Percentiles rank a stretch among this genome's conserved stretches.
Evolutionary conservation across 2,888 invertebrate genomes (phyloP).

Genomic region (Eupsilia transversa): DNA sequence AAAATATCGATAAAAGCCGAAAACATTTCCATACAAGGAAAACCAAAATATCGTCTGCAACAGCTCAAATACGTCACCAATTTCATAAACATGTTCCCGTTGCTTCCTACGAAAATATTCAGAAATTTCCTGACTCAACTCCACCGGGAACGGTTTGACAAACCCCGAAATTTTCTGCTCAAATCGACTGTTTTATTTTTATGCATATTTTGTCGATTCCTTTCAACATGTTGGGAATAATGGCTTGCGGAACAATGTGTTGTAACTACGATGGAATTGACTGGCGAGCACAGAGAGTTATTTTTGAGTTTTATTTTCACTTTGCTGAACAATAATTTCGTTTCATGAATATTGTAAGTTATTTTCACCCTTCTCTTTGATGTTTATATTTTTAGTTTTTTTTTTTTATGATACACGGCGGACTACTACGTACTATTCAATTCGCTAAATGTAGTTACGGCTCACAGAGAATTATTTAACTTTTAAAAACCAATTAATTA

Average conservation of each 20-base stretch:
- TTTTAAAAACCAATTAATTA: too few species aligned
- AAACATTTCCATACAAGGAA: slow-evolving; percentile 24
- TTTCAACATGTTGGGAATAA: slow-evolving; percentile 20
- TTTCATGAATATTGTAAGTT: neutral
- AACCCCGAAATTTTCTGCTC: slow-evolving; percentile 38
- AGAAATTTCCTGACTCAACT: slow-evolving; percentile 41
- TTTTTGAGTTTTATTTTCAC: neutral
- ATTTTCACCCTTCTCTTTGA: neutral
- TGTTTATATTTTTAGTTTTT: neutral
- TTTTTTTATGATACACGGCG: neutral
- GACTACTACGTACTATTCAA: neutral
- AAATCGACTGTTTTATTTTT: slow-evolving; percentile 52
- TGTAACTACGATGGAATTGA: slow-evolving; percentile 1
- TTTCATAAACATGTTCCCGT: slow-evolving; percentile 58
- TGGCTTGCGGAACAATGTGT: slow-evolving; percentile 5
- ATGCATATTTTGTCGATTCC: slow-evolving; percentile 44
- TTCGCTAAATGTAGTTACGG: neutral
- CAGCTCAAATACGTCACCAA: slow-evolving; percentile 50
- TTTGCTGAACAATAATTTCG: neutral
- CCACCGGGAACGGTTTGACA: slow-evolving; percentile 43
- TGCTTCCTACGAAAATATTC: slow-evolving; percentile 39
- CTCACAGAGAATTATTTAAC: neutral
- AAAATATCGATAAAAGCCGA: slow-evolving; percentile 10
- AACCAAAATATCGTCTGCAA: slow-evolving; percentile 18
- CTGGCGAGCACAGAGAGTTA: neutral